A percentile compares a stretch with the other conserved stretches of the same genome.
phyloP scores from a whole-genome alignment of 1,140 invertebrate genomes.

The Drosophila bipectinata region DNA sequence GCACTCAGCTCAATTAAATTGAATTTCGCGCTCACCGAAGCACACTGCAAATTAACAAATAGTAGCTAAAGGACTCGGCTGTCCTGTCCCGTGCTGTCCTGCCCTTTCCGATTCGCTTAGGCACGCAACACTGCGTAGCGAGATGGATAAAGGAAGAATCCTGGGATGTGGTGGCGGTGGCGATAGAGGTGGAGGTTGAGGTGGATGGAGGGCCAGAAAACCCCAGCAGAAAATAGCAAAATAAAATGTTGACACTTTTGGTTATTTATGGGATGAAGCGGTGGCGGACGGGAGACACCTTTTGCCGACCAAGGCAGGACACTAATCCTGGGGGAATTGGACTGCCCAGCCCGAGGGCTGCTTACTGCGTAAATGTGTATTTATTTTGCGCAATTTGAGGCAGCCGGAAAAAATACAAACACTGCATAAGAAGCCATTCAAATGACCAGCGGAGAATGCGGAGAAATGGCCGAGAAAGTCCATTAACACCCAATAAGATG shows the following conservation, averaged over 20 bases:
- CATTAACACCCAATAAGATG: conserved; percentile 79
- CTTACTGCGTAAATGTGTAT: conserved; percentile 67
- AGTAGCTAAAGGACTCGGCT: conserved; percentile 49
- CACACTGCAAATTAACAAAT: conserved; percentile 82
- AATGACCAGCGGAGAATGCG: conserved; percentile 59
- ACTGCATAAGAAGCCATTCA: conserved; percentile 72
- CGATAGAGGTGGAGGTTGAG: neutral
- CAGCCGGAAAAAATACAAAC: conserved; percentile 6
- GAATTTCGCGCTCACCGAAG: conserved; percentile 82
- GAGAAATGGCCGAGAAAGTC: conserved; percentile 43
- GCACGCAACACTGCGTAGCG: conserved; percentile 74
- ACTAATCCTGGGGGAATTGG: conserved; percentile 71
- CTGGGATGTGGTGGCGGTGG: conserved; percentile 14
- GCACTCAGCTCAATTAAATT: conserved; percentile 83
- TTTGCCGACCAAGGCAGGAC: conserved; percentile 42
- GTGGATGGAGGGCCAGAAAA: conserved; percentile 7
- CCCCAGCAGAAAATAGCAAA: conserved; percentile 76
- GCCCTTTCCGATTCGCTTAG: conserved; percentile 74
- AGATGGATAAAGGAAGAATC: conserved; percentile 22
- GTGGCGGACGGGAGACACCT: conserved; percentile 55
- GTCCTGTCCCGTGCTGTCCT: conserved; percentile 16
- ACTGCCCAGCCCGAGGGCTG: conserved; percentile 13
- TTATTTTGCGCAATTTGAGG: conserved; percentile 78
- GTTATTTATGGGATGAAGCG: conserved; percentile 77
- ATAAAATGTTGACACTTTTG: conserved; percentile 82